phyloP scores from a whole-genome alignment of 2,888 invertebrate genomes.

The Coecobrya sp. region DNA sequence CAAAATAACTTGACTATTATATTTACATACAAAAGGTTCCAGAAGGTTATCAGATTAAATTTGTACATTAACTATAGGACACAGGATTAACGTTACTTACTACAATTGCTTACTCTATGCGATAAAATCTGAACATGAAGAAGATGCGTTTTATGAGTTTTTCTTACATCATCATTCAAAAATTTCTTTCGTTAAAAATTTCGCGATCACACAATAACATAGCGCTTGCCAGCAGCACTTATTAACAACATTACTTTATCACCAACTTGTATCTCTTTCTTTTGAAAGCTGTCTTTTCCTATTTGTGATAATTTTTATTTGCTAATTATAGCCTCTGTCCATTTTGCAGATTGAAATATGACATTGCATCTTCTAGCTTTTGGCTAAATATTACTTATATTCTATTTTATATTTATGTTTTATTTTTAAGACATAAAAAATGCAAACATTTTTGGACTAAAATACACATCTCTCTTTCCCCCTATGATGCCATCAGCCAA shows the following conservation, averaged over 20 bases:
- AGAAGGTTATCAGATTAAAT: too few relatives aligned
- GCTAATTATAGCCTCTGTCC: background rate
- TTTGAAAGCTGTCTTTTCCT: background rate
- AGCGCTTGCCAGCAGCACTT: constrained; percentile 46
- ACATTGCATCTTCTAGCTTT: too few relatives aligned
- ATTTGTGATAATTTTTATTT: background rate
- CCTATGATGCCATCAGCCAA: too few relatives aligned
- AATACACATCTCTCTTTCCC: too few relatives aligned
- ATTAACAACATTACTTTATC: background rate
- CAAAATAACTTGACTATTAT: too few relatives aligned
- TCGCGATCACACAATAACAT: background rate
- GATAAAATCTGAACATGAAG: constrained; percentile 2
- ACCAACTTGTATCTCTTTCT: too few relatives aligned
- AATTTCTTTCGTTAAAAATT: background rate
- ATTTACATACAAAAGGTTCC: too few relatives aligned
- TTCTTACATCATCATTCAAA: too few relatives aligned
- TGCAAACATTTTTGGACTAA: background rate
- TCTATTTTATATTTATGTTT: too few relatives aligned
- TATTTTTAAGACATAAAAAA: background rate
- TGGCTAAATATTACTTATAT: background rate
- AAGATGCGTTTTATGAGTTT: background rate
- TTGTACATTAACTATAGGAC: too few relatives aligned
- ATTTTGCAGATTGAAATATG: background rate
- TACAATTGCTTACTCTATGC: background rate
- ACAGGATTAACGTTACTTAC: too few relatives aligned